Base-by-base conservation (phyloP, 2,113 vertebrate genomes). In the Malaclemys terrapin region DNA sequence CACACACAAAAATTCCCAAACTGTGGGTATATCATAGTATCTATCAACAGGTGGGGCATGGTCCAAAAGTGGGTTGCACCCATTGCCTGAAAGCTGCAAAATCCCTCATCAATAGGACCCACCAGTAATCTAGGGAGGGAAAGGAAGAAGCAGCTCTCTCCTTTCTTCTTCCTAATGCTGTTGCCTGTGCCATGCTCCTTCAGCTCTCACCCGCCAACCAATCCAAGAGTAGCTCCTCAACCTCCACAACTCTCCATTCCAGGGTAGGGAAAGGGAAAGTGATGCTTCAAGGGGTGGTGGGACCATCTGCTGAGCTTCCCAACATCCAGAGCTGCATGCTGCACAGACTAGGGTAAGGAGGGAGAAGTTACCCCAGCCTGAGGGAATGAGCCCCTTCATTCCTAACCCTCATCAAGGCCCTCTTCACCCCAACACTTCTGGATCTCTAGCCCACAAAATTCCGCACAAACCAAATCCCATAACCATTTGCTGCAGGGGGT, bases 61-160 rank as follows among this genome's bases (percentile, higher is more conserved):
- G 45, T 69, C 6, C 0, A 0, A 62, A 19, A 80, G 53, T 4
- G 10, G 6, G 4, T 11, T 84, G 20, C 3, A 7, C 4, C 5
- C 9, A 27, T 24, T 85, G 35, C 53, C 25, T 62, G 75, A n/a
- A 35, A 85, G 35, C 10, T 53, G 38, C 69, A 1, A 3, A 62
- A 62, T 62, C 29, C 24, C 59, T 16, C 35, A 4, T 3, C 59
- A 79, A 17, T 35, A 16, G 29, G 16, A 52, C 5, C 90, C 12
- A 47, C 54, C 75, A 91, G 38, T 27, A 91, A 80, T 47, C 38
- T 57, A 9, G 76, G 87, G 76, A 84, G n/a, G 82, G 49, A 4
- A 0, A 69, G 53, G 5, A 91, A 50, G 27, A 31, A 62, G 45
- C 79, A 94, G 88, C n/a, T 0, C 0, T 42, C 80, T 89, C 54